Evolutionary conservation across 1,140 invertebrate species (phyloP).

Genomic region (Leptonema lineaticorne): DNA sequence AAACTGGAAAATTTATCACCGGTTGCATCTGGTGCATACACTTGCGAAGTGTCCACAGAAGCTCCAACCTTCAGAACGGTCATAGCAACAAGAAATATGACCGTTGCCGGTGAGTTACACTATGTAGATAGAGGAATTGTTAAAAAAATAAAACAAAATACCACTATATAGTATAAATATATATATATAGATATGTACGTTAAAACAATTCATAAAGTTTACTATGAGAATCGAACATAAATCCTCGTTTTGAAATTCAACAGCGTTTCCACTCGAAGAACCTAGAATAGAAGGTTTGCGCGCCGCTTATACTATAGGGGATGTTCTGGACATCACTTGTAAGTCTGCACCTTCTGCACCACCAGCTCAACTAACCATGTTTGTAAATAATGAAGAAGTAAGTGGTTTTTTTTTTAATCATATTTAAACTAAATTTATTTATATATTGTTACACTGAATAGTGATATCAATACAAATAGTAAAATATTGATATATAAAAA

Average conservation of each 20-base stretch:
- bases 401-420: too few species aligned
- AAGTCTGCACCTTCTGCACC: constrained; percentile 38
- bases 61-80: constrained; percentile 64
- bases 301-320: constrained; percentile 35
- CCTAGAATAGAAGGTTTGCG: constrained; percentile 36
- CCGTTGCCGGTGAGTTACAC: constrained; percentile 61
- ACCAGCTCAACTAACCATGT: constrained; percentile 29
- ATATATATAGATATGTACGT: too few species aligned
- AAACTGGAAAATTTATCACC: constrained; percentile 56
- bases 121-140: too few species aligned
- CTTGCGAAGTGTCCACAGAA: constrained; percentile 66
- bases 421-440: too few species aligned
- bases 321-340: constrained; percentile 37
- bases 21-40: constrained; percentile 58
- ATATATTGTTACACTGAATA: too few species aligned
- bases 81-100: constrained; percentile 61
- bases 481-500: too few species aligned
- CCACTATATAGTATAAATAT: too few species aligned
- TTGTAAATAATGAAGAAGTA: constrained; percentile 36
- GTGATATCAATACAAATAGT: neutral
- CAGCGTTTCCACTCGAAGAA: constrained; percentile 39
- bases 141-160: too few species aligned
- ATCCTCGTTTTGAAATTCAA: neutral
- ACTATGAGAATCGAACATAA: too few species aligned
- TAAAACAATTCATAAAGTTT: too few species aligned